A percentile compares a stretch with the other conserved stretches of the same genome.
These are phyloP conservation scores for Glaucomys volans DNA, from an alignment of 2,113 vertebrate genomes.

Conservation along the genomic window DNA sequence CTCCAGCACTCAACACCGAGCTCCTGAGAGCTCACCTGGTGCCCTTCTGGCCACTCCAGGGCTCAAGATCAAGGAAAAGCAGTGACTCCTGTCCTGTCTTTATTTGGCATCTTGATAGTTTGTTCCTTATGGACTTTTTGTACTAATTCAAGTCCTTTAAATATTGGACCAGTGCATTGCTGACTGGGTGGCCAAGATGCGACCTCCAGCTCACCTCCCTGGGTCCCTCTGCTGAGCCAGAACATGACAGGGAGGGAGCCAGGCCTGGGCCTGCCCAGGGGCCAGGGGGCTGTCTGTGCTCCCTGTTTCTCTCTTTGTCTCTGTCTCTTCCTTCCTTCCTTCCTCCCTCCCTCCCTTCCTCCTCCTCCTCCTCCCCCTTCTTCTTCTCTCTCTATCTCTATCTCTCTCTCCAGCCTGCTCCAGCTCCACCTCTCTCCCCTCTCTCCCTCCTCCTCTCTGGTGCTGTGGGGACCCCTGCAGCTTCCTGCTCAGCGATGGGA, in stretches of 20 bases:
- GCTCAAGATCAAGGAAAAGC: accelerated
- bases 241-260: too few species aligned
- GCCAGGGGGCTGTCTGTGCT: accelerated
- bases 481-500: not conserved
- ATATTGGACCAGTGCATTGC: not conserved
- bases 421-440: too few species aligned
- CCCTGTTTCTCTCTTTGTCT: not conserved
- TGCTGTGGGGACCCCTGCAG: not conserved
- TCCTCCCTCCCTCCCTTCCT: not conserved
- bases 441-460: not conserved
- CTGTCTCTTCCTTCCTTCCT: not conserved
- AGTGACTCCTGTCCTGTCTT: accelerated
- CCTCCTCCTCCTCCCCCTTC: not conserved
- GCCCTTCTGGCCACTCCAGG: not conserved
- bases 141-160: not conserved
- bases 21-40: accelerated
- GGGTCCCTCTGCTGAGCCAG: not conserved
- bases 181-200: accelerated
- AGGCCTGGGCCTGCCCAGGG: not conserved
- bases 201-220: not conserved
- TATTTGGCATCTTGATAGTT: not conserved
- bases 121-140: not conserved
- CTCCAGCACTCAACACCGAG: accelerated
- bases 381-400: too few species aligned
- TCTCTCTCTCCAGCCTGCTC: not conserved